Evolutionary conservation across 2,888 invertebrate species (phyloP).

Genomic region (Microchrysa polita): DNA sequence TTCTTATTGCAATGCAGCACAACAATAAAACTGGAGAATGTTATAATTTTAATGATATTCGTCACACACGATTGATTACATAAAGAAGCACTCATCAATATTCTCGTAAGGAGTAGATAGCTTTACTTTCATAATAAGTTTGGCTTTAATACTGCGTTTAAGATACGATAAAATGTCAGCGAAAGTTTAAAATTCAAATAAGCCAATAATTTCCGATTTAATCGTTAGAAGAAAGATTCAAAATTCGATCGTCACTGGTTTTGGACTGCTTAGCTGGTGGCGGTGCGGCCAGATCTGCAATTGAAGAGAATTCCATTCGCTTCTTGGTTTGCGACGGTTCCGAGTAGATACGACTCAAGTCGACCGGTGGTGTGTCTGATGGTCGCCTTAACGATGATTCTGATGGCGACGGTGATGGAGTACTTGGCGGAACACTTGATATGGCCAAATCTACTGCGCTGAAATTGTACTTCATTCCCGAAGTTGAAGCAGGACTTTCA

Average conservation of each 20-base stretch:
- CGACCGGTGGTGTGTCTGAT: conserved; percentile 61
- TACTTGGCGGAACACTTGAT: conserved; percentile 59
- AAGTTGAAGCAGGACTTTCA: conserved; percentile 47
- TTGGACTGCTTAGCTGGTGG: conserved; percentile 70
- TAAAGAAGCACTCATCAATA: too few relatives aligned
- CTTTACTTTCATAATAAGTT: too few relatives aligned
- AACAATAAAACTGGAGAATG: too few relatives aligned
- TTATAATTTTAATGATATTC: too few relatives aligned
- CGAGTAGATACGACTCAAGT: conserved; percentile 61
- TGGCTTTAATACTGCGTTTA: too few relatives aligned
- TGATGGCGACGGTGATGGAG: conserved; percentile 55
- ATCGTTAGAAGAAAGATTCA: conserved; percentile 38
- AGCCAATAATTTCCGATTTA: not conserved
- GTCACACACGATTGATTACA: too few relatives aligned
- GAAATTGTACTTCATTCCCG: conserved; percentile 61
- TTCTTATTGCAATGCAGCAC: too few relatives aligned
- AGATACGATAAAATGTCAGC: too few relatives aligned
- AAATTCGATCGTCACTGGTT: conserved; percentile 63
- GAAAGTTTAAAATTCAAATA: too few relatives aligned
- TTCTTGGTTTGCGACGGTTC: conserved; percentile 62
- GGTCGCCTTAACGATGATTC: conserved; percentile 61
- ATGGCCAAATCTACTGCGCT: conserved; percentile 65
- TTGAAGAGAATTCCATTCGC: conserved; percentile 64
- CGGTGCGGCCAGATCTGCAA: conserved; percentile 66
- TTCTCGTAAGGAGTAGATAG: too few relatives aligned